Evolutionary conservation across 2,113 vertebrate species (phyloP).

Genomic region (Myrmecobius fasciatus): DNA sequence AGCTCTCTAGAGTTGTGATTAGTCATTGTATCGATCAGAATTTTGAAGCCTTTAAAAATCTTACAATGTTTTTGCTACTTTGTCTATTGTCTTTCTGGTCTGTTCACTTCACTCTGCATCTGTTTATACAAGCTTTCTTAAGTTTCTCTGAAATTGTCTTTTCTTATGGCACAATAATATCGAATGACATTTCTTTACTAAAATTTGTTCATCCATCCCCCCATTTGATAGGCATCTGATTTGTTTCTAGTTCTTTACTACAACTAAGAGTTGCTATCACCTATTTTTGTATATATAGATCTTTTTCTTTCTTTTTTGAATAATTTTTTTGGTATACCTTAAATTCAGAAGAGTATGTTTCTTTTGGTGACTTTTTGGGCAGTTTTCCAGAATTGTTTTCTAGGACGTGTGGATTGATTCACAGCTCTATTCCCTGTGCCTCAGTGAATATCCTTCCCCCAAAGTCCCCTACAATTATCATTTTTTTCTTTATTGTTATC

Average conservation of each 20-base stretch:
- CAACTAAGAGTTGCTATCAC: not conserved
- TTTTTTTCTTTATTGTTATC: not conserved
- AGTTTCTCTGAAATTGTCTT: not conserved
- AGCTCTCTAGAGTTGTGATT: not conserved
- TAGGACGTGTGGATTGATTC: too few relatives aligned
- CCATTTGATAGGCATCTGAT: not conserved
- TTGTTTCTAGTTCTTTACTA: not conserved
- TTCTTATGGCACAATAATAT: not conserved
- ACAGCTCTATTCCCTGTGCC: not conserved
- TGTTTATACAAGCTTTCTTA: not conserved
- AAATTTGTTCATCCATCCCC: not conserved
- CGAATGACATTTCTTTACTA: not conserved
- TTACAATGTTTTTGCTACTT: not conserved
- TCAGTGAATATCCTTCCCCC: not conserved
- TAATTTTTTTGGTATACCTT: not conserved
- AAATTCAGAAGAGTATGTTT: not conserved
- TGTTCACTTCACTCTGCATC: not conserved
- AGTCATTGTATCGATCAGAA: not conserved
- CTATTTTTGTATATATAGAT: not conserved
- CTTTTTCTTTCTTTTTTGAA: not conserved
- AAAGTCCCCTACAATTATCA: not conserved
- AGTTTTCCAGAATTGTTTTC: not conserved
- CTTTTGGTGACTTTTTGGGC: not conserved
- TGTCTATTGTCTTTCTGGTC: not conserved
- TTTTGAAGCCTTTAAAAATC: not conserved